Conservation (phyloP, 92 coral and sea anemone genomes). For the Epizoanthus illoricatus region DNA sequence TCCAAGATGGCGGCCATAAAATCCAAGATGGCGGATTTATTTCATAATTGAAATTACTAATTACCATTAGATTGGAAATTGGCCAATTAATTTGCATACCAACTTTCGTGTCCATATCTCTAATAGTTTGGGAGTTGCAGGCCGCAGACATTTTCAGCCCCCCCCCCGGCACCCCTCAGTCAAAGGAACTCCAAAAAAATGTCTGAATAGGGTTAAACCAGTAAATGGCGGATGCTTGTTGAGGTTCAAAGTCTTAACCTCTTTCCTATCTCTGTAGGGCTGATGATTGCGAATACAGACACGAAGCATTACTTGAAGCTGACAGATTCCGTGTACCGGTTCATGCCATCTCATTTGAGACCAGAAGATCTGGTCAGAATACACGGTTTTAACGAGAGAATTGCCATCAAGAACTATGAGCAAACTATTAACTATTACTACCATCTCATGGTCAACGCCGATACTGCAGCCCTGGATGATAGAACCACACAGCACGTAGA, state of each 20-base stretch:
- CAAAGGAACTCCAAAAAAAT: too few species aligned
- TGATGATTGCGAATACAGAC: conserved; percentile 84
- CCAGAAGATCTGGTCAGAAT: conserved; percentile 69
- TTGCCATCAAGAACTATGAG: conserved; percentile 84
- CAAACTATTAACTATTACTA: conserved; percentile 85
- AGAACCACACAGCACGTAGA: conserved; percentile 25
- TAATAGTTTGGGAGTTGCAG: too few species aligned
- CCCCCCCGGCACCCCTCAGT: too few species aligned
- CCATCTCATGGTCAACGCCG: conserved; percentile 82
- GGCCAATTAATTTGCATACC: too few species aligned
- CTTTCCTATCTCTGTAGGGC: conserved; percentile 43
- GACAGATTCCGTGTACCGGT: conserved; percentile 79
- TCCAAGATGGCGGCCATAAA: too few species aligned
- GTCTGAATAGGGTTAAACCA: too few species aligned
- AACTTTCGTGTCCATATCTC: too few species aligned
- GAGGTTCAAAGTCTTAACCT: neutral
- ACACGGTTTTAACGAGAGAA: conserved; percentile 90
- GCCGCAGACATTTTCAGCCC: too few species aligned
- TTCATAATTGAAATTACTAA: too few species aligned
- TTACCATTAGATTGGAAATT: too few species aligned
- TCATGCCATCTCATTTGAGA: conserved; percentile 75
- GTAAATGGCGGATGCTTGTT: neutral
- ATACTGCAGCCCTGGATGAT: conserved; percentile 35
- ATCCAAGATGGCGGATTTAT: too few species aligned
- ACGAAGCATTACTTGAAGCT: conserved; percentile 78